Evolutionary conservation across 2,888 invertebrate genomes (phyloP).

Genomic region (Cheilosia vulpina): DNA sequence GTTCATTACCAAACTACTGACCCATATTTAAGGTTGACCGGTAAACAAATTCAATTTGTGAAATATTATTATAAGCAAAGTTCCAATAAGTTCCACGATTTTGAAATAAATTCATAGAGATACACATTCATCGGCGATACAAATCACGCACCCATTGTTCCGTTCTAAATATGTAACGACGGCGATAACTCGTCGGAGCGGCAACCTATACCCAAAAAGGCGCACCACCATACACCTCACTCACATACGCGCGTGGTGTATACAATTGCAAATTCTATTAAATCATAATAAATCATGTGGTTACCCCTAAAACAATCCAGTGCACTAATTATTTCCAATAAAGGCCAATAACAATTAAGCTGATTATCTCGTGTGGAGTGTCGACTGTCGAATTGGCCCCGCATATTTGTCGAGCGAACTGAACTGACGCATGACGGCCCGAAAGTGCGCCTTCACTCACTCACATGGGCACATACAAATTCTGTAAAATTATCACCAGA

Average conservation of each 20-base stretch:
- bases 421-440: conserved; percentile 24
- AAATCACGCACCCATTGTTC: conserved; percentile 31
- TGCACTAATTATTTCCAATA: conserved; percentile 75
- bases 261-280: conserved; percentile 70
- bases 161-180: conserved; percentile 41
- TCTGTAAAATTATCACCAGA: conserved; percentile 66
- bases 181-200: conserved; percentile 52
- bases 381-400: neutral
- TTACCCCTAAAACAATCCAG: conserved; percentile 64
- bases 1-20: conserved; percentile 38
- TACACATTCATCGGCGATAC: conserved; percentile 17
- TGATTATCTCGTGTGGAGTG: conserved; percentile 59
- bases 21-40: conserved; percentile 38
- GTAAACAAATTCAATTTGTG: conserved; percentile 61
- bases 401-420: neutral
- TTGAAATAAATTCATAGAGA: conserved; percentile 59
- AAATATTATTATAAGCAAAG: conserved; percentile 50
- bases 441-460: neutral
- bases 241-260: conserved; percentile 1
- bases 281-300: conserved; percentile 74
- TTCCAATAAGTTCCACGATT: conserved; percentile 41
- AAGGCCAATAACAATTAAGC: conserved; percentile 75
- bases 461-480: conserved; percentile 8
- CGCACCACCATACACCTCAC: conserved; percentile 2
- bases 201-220: conserved; percentile 24